phyloP scores from a whole-genome alignment of 2,888 invertebrate species.

The Alloscopus bannaensis region DNA sequence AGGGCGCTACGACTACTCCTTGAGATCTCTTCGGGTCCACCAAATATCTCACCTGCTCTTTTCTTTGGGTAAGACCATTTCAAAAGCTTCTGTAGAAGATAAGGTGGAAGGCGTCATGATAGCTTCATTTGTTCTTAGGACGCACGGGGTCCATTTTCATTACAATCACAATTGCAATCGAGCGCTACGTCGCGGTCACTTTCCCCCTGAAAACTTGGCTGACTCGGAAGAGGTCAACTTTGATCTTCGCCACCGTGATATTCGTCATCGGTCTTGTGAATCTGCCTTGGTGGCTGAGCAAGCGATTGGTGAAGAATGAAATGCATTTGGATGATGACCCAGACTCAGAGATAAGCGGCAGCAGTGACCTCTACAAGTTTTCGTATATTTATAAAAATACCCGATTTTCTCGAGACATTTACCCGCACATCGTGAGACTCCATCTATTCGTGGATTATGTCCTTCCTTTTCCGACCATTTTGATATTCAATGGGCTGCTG shows the following conservation, averaged over 20 bases:
- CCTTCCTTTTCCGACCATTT: slow-evolving; percentile 45
- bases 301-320: slow-evolving; percentile 40
- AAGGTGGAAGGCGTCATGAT: background rate
- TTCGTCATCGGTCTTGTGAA: slow-evolving; percentile 32
- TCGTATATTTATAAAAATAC: slow-evolving; percentile 49
- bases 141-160: slow-evolving; percentile 58
- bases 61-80: slow-evolving; percentile 46
- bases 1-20: slow-evolving; percentile 46
- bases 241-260: slow-evolving; percentile 33
- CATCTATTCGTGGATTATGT: slow-evolving; percentile 56
- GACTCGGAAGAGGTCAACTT: slow-evolving; percentile 26
- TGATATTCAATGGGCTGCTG: slow-evolving; percentile 52
- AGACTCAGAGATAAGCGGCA: background rate
- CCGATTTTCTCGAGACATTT: slow-evolving; percentile 27
- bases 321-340: background rate
- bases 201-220: slow-evolving; percentile 54
- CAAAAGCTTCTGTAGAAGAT: too few species aligned
- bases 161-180: slow-evolving; percentile 50
- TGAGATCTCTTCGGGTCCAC: slow-evolving; percentile 44
- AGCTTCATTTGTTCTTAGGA: slow-evolving; percentile 14
- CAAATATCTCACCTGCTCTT: slow-evolving; percentile 34
- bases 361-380: slow-evolving; percentile 38
- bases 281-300: slow-evolving; percentile 58
- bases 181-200: slow-evolving; percentile 51
- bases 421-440: slow-evolving; percentile 27